Evolutionary conservation across 2,888 invertebrate genomes (phyloP).

Genomic region (Cactoblastis cactorum): DNA sequence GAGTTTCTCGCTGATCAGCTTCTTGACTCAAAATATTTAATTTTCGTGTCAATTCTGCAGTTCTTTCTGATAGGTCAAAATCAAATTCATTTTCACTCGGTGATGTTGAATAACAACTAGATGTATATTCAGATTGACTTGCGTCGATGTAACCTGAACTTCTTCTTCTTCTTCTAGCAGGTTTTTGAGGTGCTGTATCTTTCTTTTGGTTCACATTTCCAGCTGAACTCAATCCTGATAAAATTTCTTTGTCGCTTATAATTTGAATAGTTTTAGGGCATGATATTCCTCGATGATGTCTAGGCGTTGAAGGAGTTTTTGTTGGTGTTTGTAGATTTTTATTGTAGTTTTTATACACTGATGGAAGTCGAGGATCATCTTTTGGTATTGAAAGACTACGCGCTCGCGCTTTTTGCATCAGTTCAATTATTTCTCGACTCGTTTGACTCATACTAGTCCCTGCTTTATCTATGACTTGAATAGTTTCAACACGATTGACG

Average conservation of each 20-base stretch:
- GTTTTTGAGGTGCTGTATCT: slow-evolving; percentile 49
- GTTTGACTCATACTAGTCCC: slow-evolving; percentile 69
- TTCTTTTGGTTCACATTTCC: slow-evolving; percentile 59
- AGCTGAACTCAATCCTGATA: slow-evolving; percentile 71
- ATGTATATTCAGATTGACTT: slow-evolving; percentile 74
- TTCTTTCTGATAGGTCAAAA: slow-evolving; percentile 68
- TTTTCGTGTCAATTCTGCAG: slow-evolving; percentile 67
- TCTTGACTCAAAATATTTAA: slow-evolving; percentile 64
- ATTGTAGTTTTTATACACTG: slow-evolving; percentile 51
- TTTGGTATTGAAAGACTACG: slow-evolving; percentile 74
- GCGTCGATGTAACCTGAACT: slow-evolving; percentile 74
- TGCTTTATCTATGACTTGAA: slow-evolving; percentile 51
- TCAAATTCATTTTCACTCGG: slow-evolving; percentile 76
- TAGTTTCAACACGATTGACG: slow-evolving; percentile 66
- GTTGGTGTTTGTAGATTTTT: slow-evolving; percentile 78
- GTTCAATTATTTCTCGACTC: slow-evolving; percentile 67
- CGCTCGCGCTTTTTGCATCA: slow-evolving; percentile 71
- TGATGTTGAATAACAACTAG: slow-evolving; percentile 73
- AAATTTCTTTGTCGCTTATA: slow-evolving; percentile 71
- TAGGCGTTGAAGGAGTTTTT: slow-evolving; percentile 60
- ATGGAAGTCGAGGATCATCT: slow-evolving; percentile 62
- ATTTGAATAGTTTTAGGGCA: slow-evolving; percentile 77
- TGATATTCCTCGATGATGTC: slow-evolving; percentile 61
- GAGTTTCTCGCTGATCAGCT: slow-evolving; percentile 48
- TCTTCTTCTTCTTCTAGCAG: slow-evolving; percentile 45